A percentile compares a stretch with the other conserved stretches of the same genome.
Conservation (phyloP, 1,140 invertebrate genomes). For the Eurosta solidaginis region DNA sequence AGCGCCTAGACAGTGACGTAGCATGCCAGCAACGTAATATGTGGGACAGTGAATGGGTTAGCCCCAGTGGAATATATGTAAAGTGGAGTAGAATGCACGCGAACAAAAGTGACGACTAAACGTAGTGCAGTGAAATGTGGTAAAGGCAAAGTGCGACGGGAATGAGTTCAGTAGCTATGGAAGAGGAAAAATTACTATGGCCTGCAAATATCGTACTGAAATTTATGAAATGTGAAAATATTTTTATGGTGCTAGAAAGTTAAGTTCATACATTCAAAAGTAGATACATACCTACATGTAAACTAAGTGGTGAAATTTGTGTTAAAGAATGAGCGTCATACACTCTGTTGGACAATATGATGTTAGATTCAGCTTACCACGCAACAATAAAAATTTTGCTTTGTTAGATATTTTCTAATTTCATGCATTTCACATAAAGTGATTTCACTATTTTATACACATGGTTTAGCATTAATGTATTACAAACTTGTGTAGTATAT, state of each 20-base stretch:
- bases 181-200: background rate
- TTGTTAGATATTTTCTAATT: too few species aligned
- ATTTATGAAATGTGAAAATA: conserved; percentile 2
- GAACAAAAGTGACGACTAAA: background rate
- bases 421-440: too few species aligned
- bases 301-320: background rate
- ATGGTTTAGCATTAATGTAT: too few species aligned
- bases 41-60: background rate
- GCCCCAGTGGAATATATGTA: background rate
- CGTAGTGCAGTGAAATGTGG: background rate
- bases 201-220: background rate
- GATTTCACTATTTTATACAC: too few species aligned
- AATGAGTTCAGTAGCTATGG: background rate
- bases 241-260: too few species aligned
- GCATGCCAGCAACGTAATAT: background rate
- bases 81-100: conserved; percentile 16
- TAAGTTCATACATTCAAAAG: too few species aligned
- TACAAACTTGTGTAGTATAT: too few species aligned
- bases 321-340: background rate
- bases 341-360: conserved; percentile 12
- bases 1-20: background rate
- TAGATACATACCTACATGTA: too few species aligned
- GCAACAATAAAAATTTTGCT: background rate
- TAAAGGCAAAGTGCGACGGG: background rate
- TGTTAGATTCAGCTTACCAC: background rate